phyloP scores from a whole-genome alignment of 2,888 invertebrate species.

The Tachina fera region DNA sequence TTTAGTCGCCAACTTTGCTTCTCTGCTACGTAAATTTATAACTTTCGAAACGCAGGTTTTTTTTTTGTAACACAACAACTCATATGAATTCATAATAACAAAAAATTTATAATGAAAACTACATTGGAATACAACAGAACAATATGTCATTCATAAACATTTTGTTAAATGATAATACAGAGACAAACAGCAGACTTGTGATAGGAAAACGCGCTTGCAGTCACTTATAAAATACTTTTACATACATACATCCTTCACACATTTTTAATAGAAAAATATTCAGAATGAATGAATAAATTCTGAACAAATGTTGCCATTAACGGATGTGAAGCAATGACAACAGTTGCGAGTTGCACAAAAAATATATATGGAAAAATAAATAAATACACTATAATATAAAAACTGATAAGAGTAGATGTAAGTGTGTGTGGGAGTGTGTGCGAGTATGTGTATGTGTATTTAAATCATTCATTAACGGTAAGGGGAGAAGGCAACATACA shows the following conservation, averaged over 20 bases:
- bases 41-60: not conserved
- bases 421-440: too few relatives aligned
- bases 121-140: constrained; percentile 43
- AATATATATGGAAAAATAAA: constrained; percentile 13
- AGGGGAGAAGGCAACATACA: constrained; percentile 34
- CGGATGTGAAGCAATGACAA: constrained; percentile 65
- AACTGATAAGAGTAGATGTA: constrained; percentile 35
- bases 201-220: constrained; percentile 22
- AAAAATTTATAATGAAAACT: constrained; percentile 31
- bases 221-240: not conserved
- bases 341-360: constrained; percentile 50
- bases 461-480: constrained; percentile 41
- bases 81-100: constrained; percentile 17
- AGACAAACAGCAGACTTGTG: constrained; percentile 26
- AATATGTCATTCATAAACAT: constrained; percentile 62
- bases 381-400: constrained; percentile 25
- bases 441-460: too few relatives aligned
- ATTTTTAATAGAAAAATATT: constrained; percentile 66
- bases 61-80: not conserved
- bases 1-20: not conserved
- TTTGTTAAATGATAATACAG: constrained; percentile 54
- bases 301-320: constrained; percentile 69
- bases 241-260: constrained; percentile 30
- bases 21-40: not conserved
- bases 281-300: constrained; percentile 64